Base-by-base conservation (phyloP, 2,113 vertebrate species). In the Steatornis caripensis region DNA sequence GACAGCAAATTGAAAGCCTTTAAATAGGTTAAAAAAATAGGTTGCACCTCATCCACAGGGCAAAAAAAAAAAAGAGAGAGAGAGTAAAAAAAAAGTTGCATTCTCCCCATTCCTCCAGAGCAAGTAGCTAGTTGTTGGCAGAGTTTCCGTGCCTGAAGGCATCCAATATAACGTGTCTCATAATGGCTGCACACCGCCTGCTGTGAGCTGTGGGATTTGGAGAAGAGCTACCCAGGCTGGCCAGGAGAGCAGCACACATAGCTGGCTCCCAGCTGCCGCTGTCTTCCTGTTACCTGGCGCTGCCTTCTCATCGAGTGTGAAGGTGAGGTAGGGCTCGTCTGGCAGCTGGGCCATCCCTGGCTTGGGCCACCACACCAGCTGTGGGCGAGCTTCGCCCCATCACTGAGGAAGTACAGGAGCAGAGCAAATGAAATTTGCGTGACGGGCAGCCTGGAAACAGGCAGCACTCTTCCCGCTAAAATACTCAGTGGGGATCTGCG, bases 1-100 rank as follows among this genome's bases (percentile, higher is more conserved):
- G 81, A 70, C 22, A 65, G 74, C 27, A 94, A 57, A 65, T 79
- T 87, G 55, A 72, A 83, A 85, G 55, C 30, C 36, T 84, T 84
- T 91, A 95, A 95, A 81, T 78, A 94, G 93, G 93, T 95, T 92
- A 70, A 62, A 95, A 84, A 97, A 94, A 71, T 84, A 93, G 95
- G 87, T 94, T 95, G 80, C 30, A 60, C n/a, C 37, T 93, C 66
- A 72, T 93, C 78, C 84, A 80, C 48, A 20, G 82, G 65, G 41
- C 23, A 37, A 12, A 26, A 30, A 5, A 5, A 16, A 64, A n/a
- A 17, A 9, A 34, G 26, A 45, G 13, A 6, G 48, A 60, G 11
- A 4, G 8, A 46, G 55, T 13, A 2, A 24, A 58, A 62, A 65
- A 87, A 30, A 61, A 55, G 13, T 66, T 80, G 26, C 49, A 8